Evolutionary conservation across 2,888 invertebrate genomes (phyloP).

Genomic region (Pyralis farinalis): DNA sequence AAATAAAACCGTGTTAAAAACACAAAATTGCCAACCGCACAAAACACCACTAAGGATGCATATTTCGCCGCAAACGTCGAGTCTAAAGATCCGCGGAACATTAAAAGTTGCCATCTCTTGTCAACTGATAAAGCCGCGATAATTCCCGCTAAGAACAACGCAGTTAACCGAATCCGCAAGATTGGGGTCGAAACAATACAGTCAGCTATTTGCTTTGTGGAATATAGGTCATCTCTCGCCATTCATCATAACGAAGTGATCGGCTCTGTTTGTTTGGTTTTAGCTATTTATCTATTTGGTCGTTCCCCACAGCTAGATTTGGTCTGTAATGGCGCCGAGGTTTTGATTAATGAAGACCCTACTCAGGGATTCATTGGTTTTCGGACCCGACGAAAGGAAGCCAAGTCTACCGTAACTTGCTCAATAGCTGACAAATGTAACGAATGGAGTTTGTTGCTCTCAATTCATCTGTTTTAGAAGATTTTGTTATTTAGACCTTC

Average conservation of each 20-base stretch:
- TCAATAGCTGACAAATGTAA: background rate
- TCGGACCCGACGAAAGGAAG: background rate
- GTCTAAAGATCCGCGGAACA: background rate
- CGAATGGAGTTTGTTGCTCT: background rate
- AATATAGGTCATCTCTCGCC: slow-evolving; percentile 15
- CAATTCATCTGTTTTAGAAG: too few species aligned
- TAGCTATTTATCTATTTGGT: slow-evolving; percentile 14
- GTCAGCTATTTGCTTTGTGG: slow-evolving; percentile 13
- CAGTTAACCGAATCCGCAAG: background rate
- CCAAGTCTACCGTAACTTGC: too few species aligned
- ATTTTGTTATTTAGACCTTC: too few species aligned
- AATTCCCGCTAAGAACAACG: background rate
- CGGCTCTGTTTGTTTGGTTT: slow-evolving; percentile 21
- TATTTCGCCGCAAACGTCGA: too few species aligned
- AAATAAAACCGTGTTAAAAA: too few species aligned
- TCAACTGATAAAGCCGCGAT: background rate
- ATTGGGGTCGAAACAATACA: background rate
- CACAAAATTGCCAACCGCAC: too few species aligned
- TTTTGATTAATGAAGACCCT: slow-evolving; percentile 21
- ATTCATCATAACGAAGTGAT: slow-evolving; percentile 26
- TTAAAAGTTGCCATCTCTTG: background rate
- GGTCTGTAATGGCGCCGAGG: slow-evolving; percentile 13
- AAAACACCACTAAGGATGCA: too few species aligned
- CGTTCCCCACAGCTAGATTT: slow-evolving; percentile 14
- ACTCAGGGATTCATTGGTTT: slow-evolving; percentile 9